Percentiles rank a stretch among this genome's conserved stretches.
Evolutionary conservation across 2,113 vertebrate genomes (phyloP).

Genomic region (Dicentrarchus labrax): DNA sequence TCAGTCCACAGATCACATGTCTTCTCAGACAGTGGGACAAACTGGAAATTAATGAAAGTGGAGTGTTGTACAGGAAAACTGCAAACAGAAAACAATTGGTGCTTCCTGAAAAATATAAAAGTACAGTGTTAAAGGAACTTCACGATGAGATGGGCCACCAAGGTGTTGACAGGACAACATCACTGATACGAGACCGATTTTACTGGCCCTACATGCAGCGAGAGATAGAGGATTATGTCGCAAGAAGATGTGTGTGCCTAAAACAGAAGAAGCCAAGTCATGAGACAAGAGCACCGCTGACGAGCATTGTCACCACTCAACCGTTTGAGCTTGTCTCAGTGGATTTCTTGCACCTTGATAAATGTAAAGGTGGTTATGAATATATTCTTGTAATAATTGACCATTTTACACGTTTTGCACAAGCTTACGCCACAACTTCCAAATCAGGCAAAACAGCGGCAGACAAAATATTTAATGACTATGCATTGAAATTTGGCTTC

Average conservation of each 20-base stretch:
- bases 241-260: neutral
- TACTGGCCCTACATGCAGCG: slow-evolving; percentile 20
- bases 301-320: neutral
- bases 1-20: neutral
- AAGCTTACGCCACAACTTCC: neutral
- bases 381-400: neutral
- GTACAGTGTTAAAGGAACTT: neutral
- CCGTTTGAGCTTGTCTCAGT: neutral
- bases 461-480: too few relatives aligned
- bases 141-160: slow-evolving; percentile 32
- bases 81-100: neutral
- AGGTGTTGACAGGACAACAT: neutral
- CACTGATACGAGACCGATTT: slow-evolving; percentile 13
- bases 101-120: slow-evolving; percentile 1
- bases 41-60: neutral
- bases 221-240: neutral
- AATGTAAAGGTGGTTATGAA: too few relatives aligned
- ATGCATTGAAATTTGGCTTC: too few relatives aligned
- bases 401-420: neutral
- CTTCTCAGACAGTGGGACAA: slow-evolving; percentile 14
- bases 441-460: too few relatives aligned
- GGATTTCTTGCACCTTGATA: too few relatives aligned
- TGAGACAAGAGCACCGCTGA: neutral
- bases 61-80: neutral
- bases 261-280: neutral